Percentiles rank a stretch among this genome's conserved stretches.
phyloP scores from a whole-genome alignment of 2,888 invertebrate species.

The Pasiphila rectangulata region DNA sequence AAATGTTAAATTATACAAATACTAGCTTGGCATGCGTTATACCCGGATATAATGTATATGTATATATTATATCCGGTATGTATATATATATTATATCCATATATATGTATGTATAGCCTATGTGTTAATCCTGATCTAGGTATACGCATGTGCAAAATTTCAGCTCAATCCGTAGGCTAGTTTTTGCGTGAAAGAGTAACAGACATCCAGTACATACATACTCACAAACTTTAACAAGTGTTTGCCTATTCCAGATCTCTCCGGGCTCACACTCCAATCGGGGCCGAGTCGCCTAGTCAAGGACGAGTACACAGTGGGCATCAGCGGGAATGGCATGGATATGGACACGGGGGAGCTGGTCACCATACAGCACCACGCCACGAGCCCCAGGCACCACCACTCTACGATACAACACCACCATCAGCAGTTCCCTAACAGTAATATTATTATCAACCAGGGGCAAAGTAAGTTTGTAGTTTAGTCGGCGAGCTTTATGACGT shows the following conservation, averaged over 20 bases:
- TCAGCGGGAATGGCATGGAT: conserved; percentile 81
- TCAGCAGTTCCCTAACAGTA: conserved; percentile 69
- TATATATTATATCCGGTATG: too few relatives aligned
- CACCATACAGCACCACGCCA: conserved; percentile 75
- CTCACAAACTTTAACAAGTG: too few relatives aligned
- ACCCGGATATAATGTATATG: too few relatives aligned
- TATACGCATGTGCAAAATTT: too few relatives aligned
- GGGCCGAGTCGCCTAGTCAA: conserved; percentile 92
- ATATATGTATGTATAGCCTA: too few relatives aligned
- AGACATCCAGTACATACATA: too few relatives aligned
- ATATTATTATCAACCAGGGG: conserved; percentile 74
- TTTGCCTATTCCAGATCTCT: conserved; percentile 84
- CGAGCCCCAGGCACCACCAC: conserved; percentile 74
- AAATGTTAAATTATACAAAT: too few relatives aligned
- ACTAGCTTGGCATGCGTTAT: too few relatives aligned
- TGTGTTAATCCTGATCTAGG: too few relatives aligned
- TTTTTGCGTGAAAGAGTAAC: too few relatives aligned
- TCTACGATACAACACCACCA: conserved; percentile 69
- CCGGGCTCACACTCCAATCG: conserved; percentile 93
- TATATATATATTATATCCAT: too few relatives aligned
- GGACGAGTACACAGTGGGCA: conserved; percentile 94
- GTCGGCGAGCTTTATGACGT: conserved; percentile 8
- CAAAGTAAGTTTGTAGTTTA: conserved; percentile 58
- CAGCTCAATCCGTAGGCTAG: too few relatives aligned
- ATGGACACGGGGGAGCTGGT: conserved; percentile 77